Conservation (phyloP, 1,140 invertebrate species). For the Orius laevigatus region DNA sequence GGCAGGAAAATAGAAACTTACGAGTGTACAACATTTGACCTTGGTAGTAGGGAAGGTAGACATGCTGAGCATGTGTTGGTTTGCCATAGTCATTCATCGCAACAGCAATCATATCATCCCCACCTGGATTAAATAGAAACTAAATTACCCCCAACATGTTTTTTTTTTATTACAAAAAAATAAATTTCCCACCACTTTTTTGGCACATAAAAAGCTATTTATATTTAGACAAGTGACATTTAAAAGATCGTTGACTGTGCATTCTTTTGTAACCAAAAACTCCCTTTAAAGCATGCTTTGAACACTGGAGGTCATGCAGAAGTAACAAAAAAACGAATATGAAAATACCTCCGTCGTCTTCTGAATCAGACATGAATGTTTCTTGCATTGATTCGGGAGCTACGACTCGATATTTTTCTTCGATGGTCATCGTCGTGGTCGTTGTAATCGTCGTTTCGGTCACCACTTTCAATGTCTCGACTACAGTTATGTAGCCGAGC, state of each 20-base stretch:
- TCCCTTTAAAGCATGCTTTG: background rate
- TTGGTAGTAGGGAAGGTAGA: constrained; percentile 64
- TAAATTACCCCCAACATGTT: too few relatives aligned
- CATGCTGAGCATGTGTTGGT: constrained; percentile 56
- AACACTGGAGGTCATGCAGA: background rate
- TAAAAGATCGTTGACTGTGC: background rate
- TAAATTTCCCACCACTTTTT: background rate
- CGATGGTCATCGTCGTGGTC: constrained; percentile 41
- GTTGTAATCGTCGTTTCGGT: constrained; percentile 76
- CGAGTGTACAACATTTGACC: constrained; percentile 56
- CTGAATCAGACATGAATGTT: constrained; percentile 95
- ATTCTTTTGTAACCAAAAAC: background rate
- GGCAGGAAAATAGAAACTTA: constrained; percentile 38
- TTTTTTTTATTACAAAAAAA: too few relatives aligned
- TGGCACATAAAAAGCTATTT: background rate
- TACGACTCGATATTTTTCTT: constrained; percentile 92
- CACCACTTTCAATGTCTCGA: constrained; percentile 92
- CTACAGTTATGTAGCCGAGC: constrained; percentile 92
- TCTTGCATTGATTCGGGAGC: constrained; percentile 98
- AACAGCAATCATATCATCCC: constrained; percentile 50
- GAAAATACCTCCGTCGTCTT: constrained; percentile 81
- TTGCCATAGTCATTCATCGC: constrained; percentile 45
- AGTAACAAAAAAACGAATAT: background rate
- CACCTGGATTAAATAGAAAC: constrained; percentile 28
- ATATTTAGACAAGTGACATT: background rate